Evolutionary conservation across 2,888 invertebrate species (phyloP), one percentile per base, ranked within the genome.

Genomic region (Harmothoe impar): DNA sequence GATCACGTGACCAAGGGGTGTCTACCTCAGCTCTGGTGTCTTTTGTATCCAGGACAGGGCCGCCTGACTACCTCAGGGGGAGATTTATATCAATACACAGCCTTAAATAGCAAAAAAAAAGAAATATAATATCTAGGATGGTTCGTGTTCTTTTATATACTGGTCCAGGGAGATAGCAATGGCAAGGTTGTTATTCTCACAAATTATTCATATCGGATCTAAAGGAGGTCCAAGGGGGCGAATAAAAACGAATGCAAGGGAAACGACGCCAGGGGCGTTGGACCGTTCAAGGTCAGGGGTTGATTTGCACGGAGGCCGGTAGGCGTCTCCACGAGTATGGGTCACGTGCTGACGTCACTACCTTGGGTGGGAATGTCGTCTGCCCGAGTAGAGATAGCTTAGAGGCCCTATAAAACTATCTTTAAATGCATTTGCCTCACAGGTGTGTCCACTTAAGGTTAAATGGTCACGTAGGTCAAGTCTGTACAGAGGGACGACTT

Each of bases 1-100:
- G 62, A 62, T 62, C 62, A 62, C 62, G 62, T 62, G 62, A 62
- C 62, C n/a, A 62, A 62, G 62, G 62, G 62, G 23, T 62, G 23
- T 62, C 62, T 62, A 62, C 62, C n/a, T 62, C 62, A 20, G 62
- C 23, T 62, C n/a, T n/a, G 23, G 23, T 62, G 62, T n/a, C 62
- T 12, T 62, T 62, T 62, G 62, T 62, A 62, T 62, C 62, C n/a
- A n/a, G n/a, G 62, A 62, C 62, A 62, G 1, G 62, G n/a, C 62
- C 3, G n/a, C 23, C n/a, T 7, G 3, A n/a, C 62, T n/a, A 20
- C 62, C 20, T n/a, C 62, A 62, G 62, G 62, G 62, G 20, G n/a
- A 62, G 23, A 62, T 62, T n/a, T 20, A n/a, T 12, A 62, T 20
- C 62, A 62, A 62, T 5, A 62, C 62, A 20, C 43, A n/a, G 1